Conservation (phyloP, 2,888 invertebrate species). For the Agapostemon virescens region DNA sequence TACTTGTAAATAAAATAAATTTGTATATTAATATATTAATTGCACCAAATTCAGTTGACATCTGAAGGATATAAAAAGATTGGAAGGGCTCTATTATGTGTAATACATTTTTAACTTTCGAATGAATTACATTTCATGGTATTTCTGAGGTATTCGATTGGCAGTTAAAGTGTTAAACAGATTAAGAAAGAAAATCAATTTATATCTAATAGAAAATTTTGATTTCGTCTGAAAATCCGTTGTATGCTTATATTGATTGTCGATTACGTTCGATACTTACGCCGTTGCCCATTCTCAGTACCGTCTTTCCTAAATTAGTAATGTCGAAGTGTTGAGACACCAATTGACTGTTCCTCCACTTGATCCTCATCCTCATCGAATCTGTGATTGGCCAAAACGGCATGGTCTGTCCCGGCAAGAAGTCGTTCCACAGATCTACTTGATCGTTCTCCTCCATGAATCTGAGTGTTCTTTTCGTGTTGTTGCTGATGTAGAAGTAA, state of each 20-base stretch:
- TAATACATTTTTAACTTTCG: too few relatives aligned
- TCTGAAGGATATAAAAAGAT: too few relatives aligned
- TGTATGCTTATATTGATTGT: neutral
- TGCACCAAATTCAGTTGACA: too few relatives aligned
- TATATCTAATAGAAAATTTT: too few relatives aligned
- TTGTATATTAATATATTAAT: too few relatives aligned
- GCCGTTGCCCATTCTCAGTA: constrained; percentile 91
- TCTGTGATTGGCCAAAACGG: constrained; percentile 92
- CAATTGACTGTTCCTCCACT: constrained; percentile 88
- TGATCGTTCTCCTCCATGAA: constrained; percentile 94
- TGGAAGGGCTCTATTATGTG: too few relatives aligned
- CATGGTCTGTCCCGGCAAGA: constrained; percentile 85
- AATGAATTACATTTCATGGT: too few relatives aligned
- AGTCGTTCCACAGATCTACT: constrained; percentile 91
- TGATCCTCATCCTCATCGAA: constrained; percentile 90
- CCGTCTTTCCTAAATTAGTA: constrained; percentile 86
- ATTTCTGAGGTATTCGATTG: too few relatives aligned
- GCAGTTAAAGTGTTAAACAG: too few relatives aligned
- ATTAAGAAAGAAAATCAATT: too few relatives aligned
- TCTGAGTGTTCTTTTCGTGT: constrained; percentile 83
- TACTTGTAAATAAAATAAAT: too few relatives aligned
- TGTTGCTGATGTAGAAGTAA: constrained; percentile 89
- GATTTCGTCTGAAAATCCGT: too few relatives aligned
- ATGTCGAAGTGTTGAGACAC: constrained; percentile 90
- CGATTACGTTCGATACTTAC: constrained; percentile 80